phyloP scores from a whole-genome alignment of 2,888 invertebrate species.

The Drosophila subquinaria region DNA sequence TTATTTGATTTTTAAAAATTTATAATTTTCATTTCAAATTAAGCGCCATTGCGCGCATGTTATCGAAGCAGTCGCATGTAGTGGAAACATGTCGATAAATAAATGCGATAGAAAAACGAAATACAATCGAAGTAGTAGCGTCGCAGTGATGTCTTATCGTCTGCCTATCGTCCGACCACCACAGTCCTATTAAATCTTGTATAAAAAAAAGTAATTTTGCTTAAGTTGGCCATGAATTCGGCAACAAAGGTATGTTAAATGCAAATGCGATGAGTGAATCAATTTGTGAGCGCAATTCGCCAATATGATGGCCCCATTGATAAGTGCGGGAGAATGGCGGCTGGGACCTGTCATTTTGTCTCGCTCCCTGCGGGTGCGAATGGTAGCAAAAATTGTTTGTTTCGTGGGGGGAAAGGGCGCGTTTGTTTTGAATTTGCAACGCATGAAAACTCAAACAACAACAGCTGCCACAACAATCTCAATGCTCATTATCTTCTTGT shows the following conservation, averaged over 20 bases:
- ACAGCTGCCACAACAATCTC: conserved; percentile 21
- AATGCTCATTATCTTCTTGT: conserved; percentile 1
- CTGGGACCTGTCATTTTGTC: conserved; percentile 63
- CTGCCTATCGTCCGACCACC: conserved; percentile 41
- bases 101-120: conserved; percentile 6
- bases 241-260: conserved; percentile 84
- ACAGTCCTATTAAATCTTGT: conserved; percentile 52
- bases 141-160: conserved; percentile 31
- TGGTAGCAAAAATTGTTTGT: conserved; percentile 50
- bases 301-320: not conserved
- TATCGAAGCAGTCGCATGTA: not conserved
- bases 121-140: conserved; percentile 1
- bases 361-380: conserved; percentile 74
- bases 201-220: conserved; percentile 61
- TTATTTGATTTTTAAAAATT: no score
- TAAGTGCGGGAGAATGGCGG: conserved; percentile 52
- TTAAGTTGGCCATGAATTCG: conserved; percentile 83
- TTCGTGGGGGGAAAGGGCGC: conserved; percentile 57
- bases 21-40: no score
- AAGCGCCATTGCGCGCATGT: not conserved
- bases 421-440: conserved; percentile 73
- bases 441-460: conserved; percentile 38
- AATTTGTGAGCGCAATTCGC: not conserved
- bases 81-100: not conserved
- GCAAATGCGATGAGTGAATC: not conserved